Evolutionary conservation across 37 sponge, comb jelly and placozoan genomes (phyloP).

Genomic region (Oopsacas minuta): DNA sequence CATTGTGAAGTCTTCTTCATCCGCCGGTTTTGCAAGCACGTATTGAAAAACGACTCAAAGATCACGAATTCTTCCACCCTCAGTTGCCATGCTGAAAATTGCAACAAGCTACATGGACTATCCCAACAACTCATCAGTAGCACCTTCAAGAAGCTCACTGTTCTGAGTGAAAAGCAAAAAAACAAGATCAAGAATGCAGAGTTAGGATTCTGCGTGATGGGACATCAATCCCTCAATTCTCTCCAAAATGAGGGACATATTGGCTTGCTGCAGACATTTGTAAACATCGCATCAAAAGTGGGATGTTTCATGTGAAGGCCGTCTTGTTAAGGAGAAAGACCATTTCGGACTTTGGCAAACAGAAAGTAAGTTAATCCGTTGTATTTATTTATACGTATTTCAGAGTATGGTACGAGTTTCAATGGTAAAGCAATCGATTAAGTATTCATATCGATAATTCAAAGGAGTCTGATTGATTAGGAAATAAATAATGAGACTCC

Average conservation of each 20-base stretch:
- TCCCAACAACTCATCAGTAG: background rate
- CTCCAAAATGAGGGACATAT: background rate
- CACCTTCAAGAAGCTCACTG: background rate
- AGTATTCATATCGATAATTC: background rate
- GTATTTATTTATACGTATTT: background rate
- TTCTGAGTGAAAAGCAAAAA: background rate
- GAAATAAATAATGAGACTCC: background rate
- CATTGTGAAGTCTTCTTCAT: background rate
- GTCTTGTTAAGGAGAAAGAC: background rate
- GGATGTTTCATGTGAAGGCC: background rate
- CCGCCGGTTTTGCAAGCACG: background rate
- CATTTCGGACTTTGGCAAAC: background rate
- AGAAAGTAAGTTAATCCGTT: background rate
- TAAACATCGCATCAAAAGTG: background rate
- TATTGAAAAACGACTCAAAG: background rate
- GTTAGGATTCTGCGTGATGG: background rate
- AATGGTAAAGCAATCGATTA: background rate
- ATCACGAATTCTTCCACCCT: background rate
- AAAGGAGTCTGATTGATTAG: background rate
- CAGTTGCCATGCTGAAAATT: background rate
- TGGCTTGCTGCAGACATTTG: background rate
- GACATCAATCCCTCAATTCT: background rate
- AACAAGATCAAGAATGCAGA: background rate
- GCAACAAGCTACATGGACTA: background rate
- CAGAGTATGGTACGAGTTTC: background rate